Base-by-base conservation (phyloP, 2,888 invertebrate genomes). In the Poecilobothrus nobilitatus region DNA sequence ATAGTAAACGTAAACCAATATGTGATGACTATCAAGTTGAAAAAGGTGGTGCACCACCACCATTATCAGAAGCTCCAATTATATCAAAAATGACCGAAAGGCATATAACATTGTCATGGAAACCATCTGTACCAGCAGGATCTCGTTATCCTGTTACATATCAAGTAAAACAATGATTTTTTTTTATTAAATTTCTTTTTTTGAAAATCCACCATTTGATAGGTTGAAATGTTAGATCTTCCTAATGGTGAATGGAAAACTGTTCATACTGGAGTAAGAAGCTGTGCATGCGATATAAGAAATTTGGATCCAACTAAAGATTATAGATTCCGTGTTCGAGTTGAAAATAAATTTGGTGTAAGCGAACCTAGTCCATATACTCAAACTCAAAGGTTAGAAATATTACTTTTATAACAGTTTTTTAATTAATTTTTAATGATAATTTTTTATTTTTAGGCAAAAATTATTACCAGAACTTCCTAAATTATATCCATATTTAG, bases 321-420 rank as follows among this genome's bases (percentile, higher is more conserved):
- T 82, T 99, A 99, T 83, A 91, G 92, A 80, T 96, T 97, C 85
- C 87, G 99, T 71, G 89, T 98, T 62, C 87, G 97, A 61, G 98
- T 98, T 3, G 97, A 97, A 80, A 99, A 98, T 83, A 93, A 94
- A 80, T 95, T 92, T 80, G 98, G 98, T 64, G 89, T 96, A 73
- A 95, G 95, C 81, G 97, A 98, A 79, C 97, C 98, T 0, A 96
- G 96, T 69, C 96, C 97, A 1, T 91, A 89, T 78, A 92, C 93
- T 2, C 86, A 89, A 75, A 94, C 95, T 0, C 89, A 91, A 77
- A 79, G 80, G 80, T 80, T 70, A 2, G 9, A 15, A 18, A 64
- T n/a, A 5, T 20, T n/a, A 63, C 68, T 71, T 73, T 27, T 5
- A 27, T 4, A 2, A 27, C 27, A 27, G 27, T 5, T 2, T 70